Percentiles rank a stretch among this genome's conserved stretches.
Evolutionary conservation across 2,888 invertebrate genomes (phyloP).

Genomic region (Sturmia bella): DNA sequence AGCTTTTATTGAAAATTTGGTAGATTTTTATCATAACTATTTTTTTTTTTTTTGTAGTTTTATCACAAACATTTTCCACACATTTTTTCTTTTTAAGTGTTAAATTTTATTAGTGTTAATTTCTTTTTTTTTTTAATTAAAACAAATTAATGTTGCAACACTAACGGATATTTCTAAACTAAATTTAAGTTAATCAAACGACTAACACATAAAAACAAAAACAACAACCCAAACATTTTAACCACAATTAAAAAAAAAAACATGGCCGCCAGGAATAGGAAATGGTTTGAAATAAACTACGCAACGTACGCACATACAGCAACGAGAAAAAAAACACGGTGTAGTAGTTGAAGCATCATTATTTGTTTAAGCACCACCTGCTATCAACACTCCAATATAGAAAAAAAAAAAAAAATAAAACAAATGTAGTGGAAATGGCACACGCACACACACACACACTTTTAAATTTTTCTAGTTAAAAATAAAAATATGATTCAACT

Average conservation of each 20-base stretch:
- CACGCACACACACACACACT: slow-evolving; percentile 3
- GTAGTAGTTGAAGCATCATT: slow-evolving; percentile 19
- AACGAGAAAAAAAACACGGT: not conserved
- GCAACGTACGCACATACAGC: slow-evolving; percentile 35
- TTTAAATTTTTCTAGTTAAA: too few species aligned
- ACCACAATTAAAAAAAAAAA: slow-evolving; percentile 38
- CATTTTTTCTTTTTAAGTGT: slow-evolving; percentile 38
- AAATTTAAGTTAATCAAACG: slow-evolving; percentile 78
- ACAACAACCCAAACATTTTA: slow-evolving; percentile 38
- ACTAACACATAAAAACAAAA: slow-evolving; percentile 65
- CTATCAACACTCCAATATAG: slow-evolving; percentile 19
- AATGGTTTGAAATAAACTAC: slow-evolving; percentile 42
- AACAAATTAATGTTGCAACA: slow-evolving; percentile 76
- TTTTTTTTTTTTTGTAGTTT: slow-evolving; percentile 10
- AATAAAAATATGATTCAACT: not conserved
- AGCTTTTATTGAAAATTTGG: slow-evolving; percentile 2
- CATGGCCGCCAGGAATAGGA: slow-evolving; percentile 46
- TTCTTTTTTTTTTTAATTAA: slow-evolving; percentile 66
- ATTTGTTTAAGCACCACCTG: slow-evolving; percentile 18
- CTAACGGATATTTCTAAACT: slow-evolving; percentile 80
- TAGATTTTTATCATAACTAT: slow-evolving; percentile 30
- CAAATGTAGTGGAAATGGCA: not conserved
- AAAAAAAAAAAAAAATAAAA: too few species aligned
- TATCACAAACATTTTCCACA: slow-evolving; percentile 40
- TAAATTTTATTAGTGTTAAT: slow-evolving; percentile 54